A percentile compares a stretch with the other conserved stretches of the same genome.
Evolutionary conservation across 2,888 invertebrate genomes (phyloP).

Genomic region (Uloborus plumipes): DNA sequence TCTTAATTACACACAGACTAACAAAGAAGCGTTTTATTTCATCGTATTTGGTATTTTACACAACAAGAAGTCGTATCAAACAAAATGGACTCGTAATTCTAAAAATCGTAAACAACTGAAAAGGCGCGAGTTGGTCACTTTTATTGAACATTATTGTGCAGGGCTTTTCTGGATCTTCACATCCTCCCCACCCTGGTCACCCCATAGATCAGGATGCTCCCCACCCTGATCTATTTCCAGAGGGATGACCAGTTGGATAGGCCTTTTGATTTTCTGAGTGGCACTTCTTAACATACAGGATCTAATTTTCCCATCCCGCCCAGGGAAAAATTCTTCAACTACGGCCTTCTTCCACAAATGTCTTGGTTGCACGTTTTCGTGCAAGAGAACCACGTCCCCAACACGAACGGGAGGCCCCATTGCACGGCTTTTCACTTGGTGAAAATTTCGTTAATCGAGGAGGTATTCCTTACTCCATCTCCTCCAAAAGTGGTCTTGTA

Average conservation of each 20-base stretch:
- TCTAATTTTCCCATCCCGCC: background rate
- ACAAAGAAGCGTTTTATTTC: no score
- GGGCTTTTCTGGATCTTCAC: no score
- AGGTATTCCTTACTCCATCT: slow-evolving; percentile 11
- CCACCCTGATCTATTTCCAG: slow-evolving; percentile 1
- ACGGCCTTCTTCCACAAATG: background rate
- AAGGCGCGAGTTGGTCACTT: no score
- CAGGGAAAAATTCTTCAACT: background rate
- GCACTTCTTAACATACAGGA: background rate
- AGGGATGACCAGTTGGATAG: background rate
- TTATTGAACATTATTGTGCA: no score
- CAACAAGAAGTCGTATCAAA: no score
- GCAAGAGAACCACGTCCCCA: background rate
- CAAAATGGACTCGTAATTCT: no score
- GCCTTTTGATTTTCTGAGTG: background rate
- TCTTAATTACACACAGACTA: no score
- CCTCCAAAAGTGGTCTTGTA: slow-evolving; percentile 9
- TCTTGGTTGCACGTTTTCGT: background rate
- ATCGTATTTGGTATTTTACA: no score
- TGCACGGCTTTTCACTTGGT: background rate
- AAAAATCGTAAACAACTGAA: no score
- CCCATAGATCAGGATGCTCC: no score
- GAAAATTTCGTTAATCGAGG: background rate
- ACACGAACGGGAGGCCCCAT: background rate
- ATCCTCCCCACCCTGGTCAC: background rate